Evolutionary conservation across 2,888 invertebrate species (phyloP).

Genomic region (Parnassius smintheus): DNA sequence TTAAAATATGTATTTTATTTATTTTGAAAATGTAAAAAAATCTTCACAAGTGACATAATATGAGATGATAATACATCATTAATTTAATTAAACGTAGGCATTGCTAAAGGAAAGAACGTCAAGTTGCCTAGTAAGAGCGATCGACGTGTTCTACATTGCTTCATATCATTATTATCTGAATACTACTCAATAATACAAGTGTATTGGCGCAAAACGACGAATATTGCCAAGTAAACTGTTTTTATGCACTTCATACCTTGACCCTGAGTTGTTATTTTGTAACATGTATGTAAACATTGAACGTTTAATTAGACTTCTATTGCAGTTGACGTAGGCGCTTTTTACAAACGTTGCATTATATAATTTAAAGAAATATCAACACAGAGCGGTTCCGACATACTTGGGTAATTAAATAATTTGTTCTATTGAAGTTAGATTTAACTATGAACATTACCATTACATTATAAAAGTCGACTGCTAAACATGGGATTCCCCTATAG

Average conservation of each 20-base stretch:
- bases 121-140: constrained; percentile 11
- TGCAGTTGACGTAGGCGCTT: constrained; percentile 3
- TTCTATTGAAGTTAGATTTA: too few species aligned
- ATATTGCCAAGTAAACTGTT: constrained; percentile 1
- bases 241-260: constrained; percentile 8
- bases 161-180: constrained; percentile 14
- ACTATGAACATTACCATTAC: too few species aligned
- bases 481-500: too few species aligned
- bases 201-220: neutral
- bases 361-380: constrained; percentile 2
- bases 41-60: neutral
- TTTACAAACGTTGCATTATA: constrained; percentile 6
- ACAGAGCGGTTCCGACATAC: too few species aligned
- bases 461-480: too few species aligned
- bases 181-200: constrained; percentile 8
- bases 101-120: constrained; percentile 24
- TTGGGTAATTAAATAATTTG: too few species aligned
- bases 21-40: too few species aligned
- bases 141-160: constrained; percentile 15
- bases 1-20: too few species aligned
- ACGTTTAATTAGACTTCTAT: neutral
- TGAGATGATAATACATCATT: neutral
- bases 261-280: constrained; percentile 14
- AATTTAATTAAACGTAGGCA: neutral
- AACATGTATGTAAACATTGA: constrained; percentile 1